Conservation (phyloP, 2,888 invertebrate species). For the Sphinx pinastri region DNA sequence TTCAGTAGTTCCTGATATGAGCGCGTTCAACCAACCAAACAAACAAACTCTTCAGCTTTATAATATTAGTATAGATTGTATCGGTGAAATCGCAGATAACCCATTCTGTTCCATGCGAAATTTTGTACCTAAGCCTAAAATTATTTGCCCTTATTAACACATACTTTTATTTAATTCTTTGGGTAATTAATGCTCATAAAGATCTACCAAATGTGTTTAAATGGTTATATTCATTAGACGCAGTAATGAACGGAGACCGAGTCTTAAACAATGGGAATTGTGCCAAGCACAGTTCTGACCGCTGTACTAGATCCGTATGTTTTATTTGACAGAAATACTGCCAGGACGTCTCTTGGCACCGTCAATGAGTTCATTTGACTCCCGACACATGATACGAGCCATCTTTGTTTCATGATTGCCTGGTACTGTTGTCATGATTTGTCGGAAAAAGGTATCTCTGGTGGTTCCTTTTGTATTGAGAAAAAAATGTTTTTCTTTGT, state of each 20-base stretch:
- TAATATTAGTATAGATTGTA: too few relatives aligned
- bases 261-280: conserved; percentile 28
- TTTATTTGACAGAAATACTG: conserved; percentile 27
- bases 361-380: conserved; percentile 22
- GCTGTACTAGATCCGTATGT: conserved; percentile 21
- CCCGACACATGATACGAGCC: conserved; percentile 15
- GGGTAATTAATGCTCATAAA: too few relatives aligned
- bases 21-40: too few relatives aligned
- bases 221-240: conserved; percentile 29
- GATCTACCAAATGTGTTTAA: conserved; percentile 5
- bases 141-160: too few relatives aligned
- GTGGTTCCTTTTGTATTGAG: neutral
- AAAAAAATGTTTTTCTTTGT: neutral
- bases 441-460: neutral
- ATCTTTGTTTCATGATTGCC: conserved; percentile 15
- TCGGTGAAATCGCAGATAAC: too few relatives aligned
- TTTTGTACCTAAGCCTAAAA: too few relatives aligned
- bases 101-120: too few relatives aligned
- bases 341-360: conserved; percentile 18
- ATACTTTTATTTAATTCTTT: too few relatives aligned
- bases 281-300: conserved; percentile 22
- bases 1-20: too few relatives aligned
- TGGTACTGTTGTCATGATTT: conserved; percentile 18
- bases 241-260: conserved; percentile 28
- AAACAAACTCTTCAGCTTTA: too few relatives aligned